Conservation (phyloP, 2,797 vertebrate species). For the Limosa lapponica region DNA sequence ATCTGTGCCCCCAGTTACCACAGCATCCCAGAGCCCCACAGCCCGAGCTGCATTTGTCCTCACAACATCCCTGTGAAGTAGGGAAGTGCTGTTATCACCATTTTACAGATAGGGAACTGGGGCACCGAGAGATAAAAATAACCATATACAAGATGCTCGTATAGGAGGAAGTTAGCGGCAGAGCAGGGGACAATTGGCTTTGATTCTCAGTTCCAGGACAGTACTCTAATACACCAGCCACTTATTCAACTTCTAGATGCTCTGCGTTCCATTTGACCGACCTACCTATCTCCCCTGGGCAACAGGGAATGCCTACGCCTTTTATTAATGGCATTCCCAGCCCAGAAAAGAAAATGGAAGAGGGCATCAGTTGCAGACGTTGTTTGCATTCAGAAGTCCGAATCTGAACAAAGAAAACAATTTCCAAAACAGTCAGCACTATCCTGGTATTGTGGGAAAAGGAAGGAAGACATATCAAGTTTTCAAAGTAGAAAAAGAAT, state of each 20-base stretch:
- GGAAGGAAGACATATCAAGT: not conserved
- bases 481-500: conserved; percentile 9
- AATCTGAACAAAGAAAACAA: not conserved
- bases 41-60: conserved; percentile 11
- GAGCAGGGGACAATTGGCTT: not conserved
- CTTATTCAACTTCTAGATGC: not conserved
- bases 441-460: not conserved
- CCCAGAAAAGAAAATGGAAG: not conserved
- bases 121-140: conserved; percentile 43
- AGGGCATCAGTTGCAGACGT: not conserved
- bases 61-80: conserved; percentile 29
- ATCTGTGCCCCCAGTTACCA: not conserved
- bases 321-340: not conserved
- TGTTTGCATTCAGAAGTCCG: not conserved
- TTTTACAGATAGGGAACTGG: conserved; percentile 62
- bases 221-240: not conserved
- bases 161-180: conserved; percentile 48
- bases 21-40: not conserved
- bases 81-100: conserved; percentile 62
- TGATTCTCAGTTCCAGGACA: not conserved
- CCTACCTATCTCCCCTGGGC: not conserved
- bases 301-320: not conserved
- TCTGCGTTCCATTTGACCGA: not conserved
- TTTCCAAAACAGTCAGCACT: conserved; percentile 10
- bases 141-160: not conserved